Conservation (phyloP, 2,113 vertebrate genomes). For the Struthidea cinerea region DNA sequence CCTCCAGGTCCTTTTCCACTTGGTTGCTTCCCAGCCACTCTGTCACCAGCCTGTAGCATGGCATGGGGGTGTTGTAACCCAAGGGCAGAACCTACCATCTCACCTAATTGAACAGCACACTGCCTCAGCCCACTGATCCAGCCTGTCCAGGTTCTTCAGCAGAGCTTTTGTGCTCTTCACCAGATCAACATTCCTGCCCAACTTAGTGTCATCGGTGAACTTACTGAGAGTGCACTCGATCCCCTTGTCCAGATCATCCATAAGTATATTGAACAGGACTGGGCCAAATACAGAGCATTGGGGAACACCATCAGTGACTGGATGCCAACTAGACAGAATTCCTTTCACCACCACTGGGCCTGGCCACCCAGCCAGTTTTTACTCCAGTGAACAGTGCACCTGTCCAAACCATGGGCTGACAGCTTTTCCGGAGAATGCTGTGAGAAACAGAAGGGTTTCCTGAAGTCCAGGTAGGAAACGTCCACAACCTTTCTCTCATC, state of each 20-base stretch:
- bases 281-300: background rate
- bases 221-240: background rate
- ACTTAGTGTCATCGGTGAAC: too few species aligned
- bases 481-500: background rate
- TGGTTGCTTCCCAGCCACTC: background rate
- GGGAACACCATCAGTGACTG: background rate
- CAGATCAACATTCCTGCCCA: background rate
- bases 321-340: background rate
- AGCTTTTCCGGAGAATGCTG: background rate
- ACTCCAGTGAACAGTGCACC: background rate
- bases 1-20: background rate
- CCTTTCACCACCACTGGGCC: background rate
- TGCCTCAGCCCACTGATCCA: background rate
- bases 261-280: background rate
- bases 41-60: background rate
- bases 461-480: background rate
- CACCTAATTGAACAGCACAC: background rate
- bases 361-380: background rate
- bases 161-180: background rate
- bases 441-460: background rate
- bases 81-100: background rate
- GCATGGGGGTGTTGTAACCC: fast-evolving
- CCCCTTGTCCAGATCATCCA: background rate
- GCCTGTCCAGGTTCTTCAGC: background rate
- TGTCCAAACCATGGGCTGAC: background rate